A percentile compares a stretch with the other conserved stretches of the same genome.
These are phyloP conservation scores for Rhincodon typus DNA, from an alignment of 2,797 vertebrate genomes.

Conservation along the genomic window DNA sequence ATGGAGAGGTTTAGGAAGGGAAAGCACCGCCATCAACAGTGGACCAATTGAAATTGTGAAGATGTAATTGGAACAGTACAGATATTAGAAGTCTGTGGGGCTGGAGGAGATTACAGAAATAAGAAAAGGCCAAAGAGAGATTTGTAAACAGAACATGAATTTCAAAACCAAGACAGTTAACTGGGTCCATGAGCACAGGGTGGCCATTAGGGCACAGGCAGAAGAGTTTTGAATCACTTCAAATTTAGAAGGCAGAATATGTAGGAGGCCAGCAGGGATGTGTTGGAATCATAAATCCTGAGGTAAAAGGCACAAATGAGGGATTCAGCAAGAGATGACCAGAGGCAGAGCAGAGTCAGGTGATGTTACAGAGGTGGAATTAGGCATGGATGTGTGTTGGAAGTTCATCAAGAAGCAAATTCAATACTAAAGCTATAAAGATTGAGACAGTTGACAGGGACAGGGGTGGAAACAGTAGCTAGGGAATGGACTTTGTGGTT, in stretches of 20 bases:
- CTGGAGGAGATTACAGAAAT: background rate
- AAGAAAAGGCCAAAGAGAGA: background rate
- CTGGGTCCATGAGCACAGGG: background rate
- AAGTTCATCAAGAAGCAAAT: background rate
- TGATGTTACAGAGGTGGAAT: background rate
- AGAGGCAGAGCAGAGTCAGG: background rate
- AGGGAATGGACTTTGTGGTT: background rate
- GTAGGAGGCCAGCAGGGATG: background rate
- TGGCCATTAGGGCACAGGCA: background rate
- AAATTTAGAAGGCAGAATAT: background rate
- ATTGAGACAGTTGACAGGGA: background rate
- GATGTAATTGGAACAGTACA: background rate
- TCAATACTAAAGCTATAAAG: background rate
- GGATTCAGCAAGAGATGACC: background rate
- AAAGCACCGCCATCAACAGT: too few species aligned
- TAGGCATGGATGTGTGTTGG: background rate
- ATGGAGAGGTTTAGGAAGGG: background rate
- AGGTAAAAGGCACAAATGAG: too few species aligned
- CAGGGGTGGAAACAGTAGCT: background rate
- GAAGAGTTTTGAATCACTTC: background rate
- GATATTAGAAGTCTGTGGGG: background rate
- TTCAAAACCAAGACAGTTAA: background rate
- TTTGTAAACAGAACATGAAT: background rate
- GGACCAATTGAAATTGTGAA: too few species aligned
- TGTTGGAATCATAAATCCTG: background rate